Evolutionary conservation across 2,113 vertebrate genomes (phyloP), one percentile per base, ranked within the genome.

Genomic region (Bujurquina vittata): DNA sequence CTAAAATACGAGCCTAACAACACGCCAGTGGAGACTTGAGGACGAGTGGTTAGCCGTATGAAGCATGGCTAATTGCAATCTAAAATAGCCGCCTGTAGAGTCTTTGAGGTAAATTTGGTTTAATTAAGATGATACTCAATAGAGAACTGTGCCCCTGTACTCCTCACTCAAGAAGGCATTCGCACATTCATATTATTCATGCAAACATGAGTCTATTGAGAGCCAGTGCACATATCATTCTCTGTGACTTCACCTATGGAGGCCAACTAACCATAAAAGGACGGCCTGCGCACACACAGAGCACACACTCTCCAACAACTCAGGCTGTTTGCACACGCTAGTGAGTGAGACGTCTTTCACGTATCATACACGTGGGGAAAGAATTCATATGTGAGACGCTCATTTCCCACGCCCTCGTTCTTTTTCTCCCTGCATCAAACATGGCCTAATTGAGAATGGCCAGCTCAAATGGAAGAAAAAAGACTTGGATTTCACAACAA

Each of bases 61-160:
- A 92, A 60, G 79, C 82, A 83, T 79, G 84, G 86, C 74, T 93
- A 92, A 94, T 94, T 94, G 78, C 87, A 87, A 65, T 80, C 57
- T 82, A 81, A 90, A 91, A 90, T 81, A 87, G 87, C 80, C 82
- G 72, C 87, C 90, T 91, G 90, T 79, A 63, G 89, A 86, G 88
- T 83, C 84, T 90, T 92, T 91, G 87, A 91, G 76, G 72, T 82
- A 75, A 78, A 89, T 88, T 89, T 63, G 52, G 72, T 90, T 92
- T 93, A 94, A 94, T 94, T 93, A 93, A 91, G 87, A 91, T 89
- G 83, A 81, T 81, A 52, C 79, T 83, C 79, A 76, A 72, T 59
- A 78, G 69, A 89, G 54, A 80, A n/a, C 23, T 14, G 55, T 46
- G 67, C 62, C 73, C 79, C 87, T 83, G 35, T 62, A 43, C 78